phyloP scores from a whole-genome alignment of 2,113 vertebrate species.

The Tichodroma muraria region DNA sequence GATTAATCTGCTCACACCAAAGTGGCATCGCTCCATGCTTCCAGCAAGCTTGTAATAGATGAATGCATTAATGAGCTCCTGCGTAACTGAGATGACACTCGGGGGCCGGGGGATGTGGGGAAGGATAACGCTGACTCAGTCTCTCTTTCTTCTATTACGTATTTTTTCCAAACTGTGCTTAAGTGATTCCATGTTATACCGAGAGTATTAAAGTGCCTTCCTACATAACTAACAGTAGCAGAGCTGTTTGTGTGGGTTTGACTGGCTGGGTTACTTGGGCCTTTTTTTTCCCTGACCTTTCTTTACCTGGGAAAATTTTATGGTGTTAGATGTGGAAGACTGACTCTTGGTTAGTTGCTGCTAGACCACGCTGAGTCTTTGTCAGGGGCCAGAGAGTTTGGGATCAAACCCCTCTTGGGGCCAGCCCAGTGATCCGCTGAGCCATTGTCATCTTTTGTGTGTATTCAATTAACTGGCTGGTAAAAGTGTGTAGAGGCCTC shows the following conservation, averaged over 20 bases:
- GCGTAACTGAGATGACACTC: rapidly evolving
- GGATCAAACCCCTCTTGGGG: not conserved
- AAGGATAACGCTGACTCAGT: not conserved
- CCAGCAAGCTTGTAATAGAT: not conserved
- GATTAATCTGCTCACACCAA: not conserved
- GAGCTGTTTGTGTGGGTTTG: not conserved
- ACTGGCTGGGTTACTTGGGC: not conserved
- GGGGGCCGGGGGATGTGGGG: rapidly evolving
- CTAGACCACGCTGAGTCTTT: not conserved
- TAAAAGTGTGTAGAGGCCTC: not conserved
- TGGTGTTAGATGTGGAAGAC: not conserved
- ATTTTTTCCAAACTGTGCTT: not conserved
- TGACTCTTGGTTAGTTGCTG: not conserved
- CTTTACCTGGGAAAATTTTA: not conserved
- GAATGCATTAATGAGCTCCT: not conserved
- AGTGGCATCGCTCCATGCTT: not conserved
- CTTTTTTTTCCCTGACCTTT: not conserved
- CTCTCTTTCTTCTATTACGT: not conserved
- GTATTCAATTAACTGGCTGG: not conserved
- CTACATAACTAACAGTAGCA: not conserved
- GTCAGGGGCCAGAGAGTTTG: not conserved
- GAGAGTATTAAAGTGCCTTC: not conserved
- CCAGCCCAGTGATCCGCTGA: not conserved
- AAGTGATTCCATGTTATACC: not conserved
- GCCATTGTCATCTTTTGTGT: not conserved